These are phyloP conservation scores for Zaprionus kolodkinae DNA, from an alignment of 1,140 invertebrate species.

Conservation along the genomic window DNA sequence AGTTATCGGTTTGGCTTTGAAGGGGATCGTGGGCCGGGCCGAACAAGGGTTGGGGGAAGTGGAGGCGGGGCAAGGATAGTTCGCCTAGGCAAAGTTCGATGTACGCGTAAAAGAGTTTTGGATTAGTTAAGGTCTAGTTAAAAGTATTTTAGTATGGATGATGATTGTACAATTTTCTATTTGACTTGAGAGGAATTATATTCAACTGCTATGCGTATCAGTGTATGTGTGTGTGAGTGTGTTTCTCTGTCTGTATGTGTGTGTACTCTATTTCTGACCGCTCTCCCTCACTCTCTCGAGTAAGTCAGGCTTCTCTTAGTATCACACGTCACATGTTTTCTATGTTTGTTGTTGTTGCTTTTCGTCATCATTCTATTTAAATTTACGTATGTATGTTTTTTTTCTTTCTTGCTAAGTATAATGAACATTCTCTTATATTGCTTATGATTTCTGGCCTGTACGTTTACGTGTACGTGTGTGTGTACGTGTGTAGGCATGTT, in stretches of 20 bases:
- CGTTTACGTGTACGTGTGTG: conserved; percentile 26
- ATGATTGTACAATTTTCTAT: conserved; percentile 44
- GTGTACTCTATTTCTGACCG: conserved; percentile 8
- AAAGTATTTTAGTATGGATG: conserved; percentile 9
- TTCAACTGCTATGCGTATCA: neutral
- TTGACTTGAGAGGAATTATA: conserved; percentile 6
- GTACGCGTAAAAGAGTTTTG: conserved; percentile 22
- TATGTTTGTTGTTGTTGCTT: neutral
- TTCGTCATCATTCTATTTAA: conserved; percentile 6
- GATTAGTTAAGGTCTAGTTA: neutral
- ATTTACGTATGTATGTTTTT: conserved; percentile 7
- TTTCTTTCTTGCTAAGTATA: neutral
- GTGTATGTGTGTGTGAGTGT: neutral
- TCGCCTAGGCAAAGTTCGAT: conserved; percentile 22
- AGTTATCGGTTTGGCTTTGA: conserved; percentile 19
- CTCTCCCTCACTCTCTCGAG: neutral
- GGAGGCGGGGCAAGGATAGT: neutral
- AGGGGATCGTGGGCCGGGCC: neutral
- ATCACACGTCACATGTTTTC: neutral
- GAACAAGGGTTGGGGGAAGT: neutral
- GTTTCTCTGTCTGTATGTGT: conserved; percentile 19
- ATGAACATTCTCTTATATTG: conserved; percentile 28
- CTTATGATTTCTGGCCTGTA: conserved; percentile 41
- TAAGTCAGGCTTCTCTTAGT: neutral
- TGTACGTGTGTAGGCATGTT: conserved; percentile 22